These are phyloP conservation scores for Zygaena filipendulae DNA, from an alignment of 2,888 invertebrate species.

Conservation along the genomic window DNA sequence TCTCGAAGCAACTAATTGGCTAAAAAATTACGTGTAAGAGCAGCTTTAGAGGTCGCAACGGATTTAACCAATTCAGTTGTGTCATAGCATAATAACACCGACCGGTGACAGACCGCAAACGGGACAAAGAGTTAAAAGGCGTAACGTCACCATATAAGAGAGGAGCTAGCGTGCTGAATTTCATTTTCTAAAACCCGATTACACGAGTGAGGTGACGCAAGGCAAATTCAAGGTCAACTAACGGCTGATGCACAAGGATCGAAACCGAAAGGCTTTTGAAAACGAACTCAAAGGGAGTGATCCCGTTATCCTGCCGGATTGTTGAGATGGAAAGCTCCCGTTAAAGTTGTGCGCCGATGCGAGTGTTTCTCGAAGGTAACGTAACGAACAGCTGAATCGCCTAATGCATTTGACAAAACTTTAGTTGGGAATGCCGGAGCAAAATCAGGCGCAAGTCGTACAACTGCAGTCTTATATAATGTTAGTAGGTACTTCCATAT, in stretches of 20 bases:
- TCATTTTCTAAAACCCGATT: conserved; percentile 67
- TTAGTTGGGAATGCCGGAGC: too few relatives aligned
- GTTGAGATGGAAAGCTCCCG: conserved; percentile 60
- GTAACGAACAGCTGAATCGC: too few relatives aligned
- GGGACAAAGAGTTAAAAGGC: conserved; percentile 33
- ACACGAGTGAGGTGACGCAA: conserved; percentile 48
- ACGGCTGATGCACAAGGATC: conserved; percentile 45
- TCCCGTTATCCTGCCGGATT: conserved; percentile 59
- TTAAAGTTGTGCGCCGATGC: conserved; percentile 40
- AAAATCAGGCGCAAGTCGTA: too few relatives aligned
- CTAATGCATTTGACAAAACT: too few relatives aligned
- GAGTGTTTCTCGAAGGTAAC: too few relatives aligned
- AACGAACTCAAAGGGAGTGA: conserved; percentile 61
- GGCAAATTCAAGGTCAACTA: conserved; percentile 40
- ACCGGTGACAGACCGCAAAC: conserved; percentile 26
- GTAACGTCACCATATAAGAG: conserved; percentile 52
- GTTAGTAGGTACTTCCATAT: too few relatives aligned
- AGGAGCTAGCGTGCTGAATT: conserved; percentile 52
- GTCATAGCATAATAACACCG: too few relatives aligned
- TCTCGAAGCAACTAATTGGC: too few relatives aligned
- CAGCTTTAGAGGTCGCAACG: too few relatives aligned
- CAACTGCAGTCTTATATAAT: too few relatives aligned
- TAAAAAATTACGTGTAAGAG: too few relatives aligned
- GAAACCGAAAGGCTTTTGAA: conserved; percentile 61
- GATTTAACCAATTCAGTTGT: too few relatives aligned